Base-by-base conservation (phyloP, 2,888 invertebrate genomes). In the Ditylenchus weischeri region DNA sequence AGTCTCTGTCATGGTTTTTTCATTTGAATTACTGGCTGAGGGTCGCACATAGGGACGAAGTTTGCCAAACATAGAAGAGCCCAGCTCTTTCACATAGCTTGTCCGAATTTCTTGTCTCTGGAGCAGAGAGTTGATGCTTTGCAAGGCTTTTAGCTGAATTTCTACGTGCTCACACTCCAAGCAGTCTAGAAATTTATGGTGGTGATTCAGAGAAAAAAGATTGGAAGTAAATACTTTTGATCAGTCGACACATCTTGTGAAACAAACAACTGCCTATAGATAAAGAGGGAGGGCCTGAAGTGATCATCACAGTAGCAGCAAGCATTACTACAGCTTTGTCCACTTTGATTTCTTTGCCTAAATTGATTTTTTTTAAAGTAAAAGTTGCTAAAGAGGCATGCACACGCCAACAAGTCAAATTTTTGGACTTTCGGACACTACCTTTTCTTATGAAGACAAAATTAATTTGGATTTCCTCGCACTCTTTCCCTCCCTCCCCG, bases 291-390 rank as follows among this genome's bases (percentile, higher is more conserved):
- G 91, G 90, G 10, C 92, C 90, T 77, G 91, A 89, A 54, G 91
- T 88, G 70, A 94, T 88, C 78, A 95, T 90, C 11, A 92, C 91
- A 3, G 91, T 90, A 83, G 94, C 90, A 0, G 92, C 90, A 71
- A 91, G 87, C 84, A 96, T 88, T 85, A 93, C 90, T 0, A 91
- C 90, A 10, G 91, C 89, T 77, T 91, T 89, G 79, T 94, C 93
- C 62, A 85, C 80, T 21, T 82, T 83, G 19, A 50, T 66, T 60
- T 19, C 67, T 58, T 69, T 58, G 29, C 29, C 54, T 54, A 18
- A 54, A 54, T 10, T 7, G 4, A 50, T 50, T 6, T 50, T n/a
- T 50, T 50, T 50, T 50, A 21, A 74, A 72, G 51, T 70, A 73
- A n/a, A n/a, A n/a, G n/a, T n/a, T n/a, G n/a, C n/a, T n/a, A n/a